Percentiles rank a stretch among this genome's conserved stretches.
These are phyloP conservation scores for Eucera pruinosa DNA, from an alignment of 2,888 invertebrate species.

Conservation along the genomic window DNA sequence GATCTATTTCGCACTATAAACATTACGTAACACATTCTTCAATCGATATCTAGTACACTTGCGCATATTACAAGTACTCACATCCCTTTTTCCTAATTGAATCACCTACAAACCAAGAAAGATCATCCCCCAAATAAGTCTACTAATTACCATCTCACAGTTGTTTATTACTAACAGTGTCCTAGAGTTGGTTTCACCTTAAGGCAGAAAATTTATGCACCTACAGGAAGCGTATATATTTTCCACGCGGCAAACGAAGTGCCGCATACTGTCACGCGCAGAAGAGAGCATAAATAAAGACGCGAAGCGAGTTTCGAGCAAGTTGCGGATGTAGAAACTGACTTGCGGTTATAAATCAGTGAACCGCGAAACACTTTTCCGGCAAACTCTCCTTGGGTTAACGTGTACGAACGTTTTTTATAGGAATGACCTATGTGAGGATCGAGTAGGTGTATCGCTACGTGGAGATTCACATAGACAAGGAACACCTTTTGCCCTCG, in stretches of 20 bases:
- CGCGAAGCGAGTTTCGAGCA: constrained; percentile 18
- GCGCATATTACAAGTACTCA: no score
- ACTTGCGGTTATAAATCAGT: constrained; percentile 59
- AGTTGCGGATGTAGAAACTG: constrained; percentile 17
- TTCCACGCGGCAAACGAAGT: no score
- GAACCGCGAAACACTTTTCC: constrained; percentile 30
- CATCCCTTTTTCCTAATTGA: no score
- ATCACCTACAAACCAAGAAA: no score
- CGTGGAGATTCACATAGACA: constrained; percentile 32
- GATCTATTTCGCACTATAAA: no score
- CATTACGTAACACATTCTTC: no score
- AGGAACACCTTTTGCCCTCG: constrained; percentile 44
- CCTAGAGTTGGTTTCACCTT: no score
- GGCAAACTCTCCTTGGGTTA: constrained; percentile 28
- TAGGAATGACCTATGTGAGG: constrained; percentile 8
- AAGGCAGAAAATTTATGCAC: constrained; percentile 23
- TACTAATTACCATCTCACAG: no score
- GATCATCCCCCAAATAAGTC: no score
- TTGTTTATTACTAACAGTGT: no score
- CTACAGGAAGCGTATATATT: background rate
- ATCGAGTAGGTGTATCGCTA: constrained; percentile 9
- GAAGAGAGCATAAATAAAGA: constrained; percentile 36
- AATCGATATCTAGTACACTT: no score
- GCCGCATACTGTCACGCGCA: background rate
- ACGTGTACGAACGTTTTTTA: constrained; percentile 12